Percentiles rank a stretch among this genome's conserved stretches.
phyloP scores from a whole-genome alignment of 2,797 vertebrate genomes.

The Serranus cabrilla region DNA sequence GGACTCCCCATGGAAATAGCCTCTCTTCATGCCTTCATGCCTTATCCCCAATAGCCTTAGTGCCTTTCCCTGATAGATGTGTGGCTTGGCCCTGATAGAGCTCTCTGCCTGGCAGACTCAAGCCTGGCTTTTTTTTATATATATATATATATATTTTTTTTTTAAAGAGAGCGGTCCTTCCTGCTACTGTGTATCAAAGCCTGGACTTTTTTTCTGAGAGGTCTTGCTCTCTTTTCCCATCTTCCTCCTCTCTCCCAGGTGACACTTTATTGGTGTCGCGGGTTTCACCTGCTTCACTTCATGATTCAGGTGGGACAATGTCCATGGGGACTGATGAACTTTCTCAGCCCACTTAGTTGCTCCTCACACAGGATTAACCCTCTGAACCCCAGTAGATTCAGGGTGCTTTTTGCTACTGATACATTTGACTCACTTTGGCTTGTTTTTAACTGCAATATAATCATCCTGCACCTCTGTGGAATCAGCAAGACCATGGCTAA shows the following conservation, averaged over 20 bases:
- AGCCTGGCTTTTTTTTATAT: constrained; percentile 47
- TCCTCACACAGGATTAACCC: not conserved
- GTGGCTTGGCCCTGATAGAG: constrained; percentile 75
- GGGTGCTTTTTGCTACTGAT: too few species aligned
- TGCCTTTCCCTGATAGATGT: constrained; percentile 76
- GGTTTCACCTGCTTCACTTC: constrained; percentile 32
- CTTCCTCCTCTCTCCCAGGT: constrained; percentile 9
- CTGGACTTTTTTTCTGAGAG: constrained; percentile 4
- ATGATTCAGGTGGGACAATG: constrained; percentile 13
- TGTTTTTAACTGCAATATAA: too few species aligned
- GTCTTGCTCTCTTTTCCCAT: constrained; percentile 6
- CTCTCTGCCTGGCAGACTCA: constrained; percentile 57
- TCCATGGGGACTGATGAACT: constrained; percentile 25
- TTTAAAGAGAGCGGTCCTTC: constrained; percentile 18
- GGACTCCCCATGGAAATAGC: constrained; percentile 79
- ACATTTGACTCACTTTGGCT: too few species aligned
- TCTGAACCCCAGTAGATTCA: too few species aligned
- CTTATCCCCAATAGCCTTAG: constrained; percentile 76
- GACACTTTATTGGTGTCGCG: constrained; percentile 18
- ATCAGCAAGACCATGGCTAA: too few species aligned
- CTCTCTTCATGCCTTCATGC: constrained; percentile 77
- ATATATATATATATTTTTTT: too few species aligned
- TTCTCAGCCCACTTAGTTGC: constrained; percentile 13
- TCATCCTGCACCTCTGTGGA: too few species aligned
- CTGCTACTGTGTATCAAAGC: constrained; percentile 49